Percentiles rank a stretch among this genome's conserved stretches.
phyloP scores from a whole-genome alignment of 2,113 vertebrate species.

The Saguinus imperator region DNA sequence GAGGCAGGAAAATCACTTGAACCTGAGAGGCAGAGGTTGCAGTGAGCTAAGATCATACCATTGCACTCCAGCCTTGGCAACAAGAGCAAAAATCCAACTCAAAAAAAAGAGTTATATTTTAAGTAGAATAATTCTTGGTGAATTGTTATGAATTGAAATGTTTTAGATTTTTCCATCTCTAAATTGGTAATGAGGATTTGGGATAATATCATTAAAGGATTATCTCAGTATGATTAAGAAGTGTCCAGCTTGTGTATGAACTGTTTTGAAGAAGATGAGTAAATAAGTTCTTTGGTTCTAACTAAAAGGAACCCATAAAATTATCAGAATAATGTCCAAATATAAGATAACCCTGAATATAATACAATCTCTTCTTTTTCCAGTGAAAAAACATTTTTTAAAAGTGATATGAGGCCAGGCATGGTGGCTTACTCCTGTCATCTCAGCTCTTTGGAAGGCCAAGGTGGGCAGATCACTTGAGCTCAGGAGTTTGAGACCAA shows the following conservation, averaged over 20 bases:
- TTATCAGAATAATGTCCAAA: constrained; percentile 9
- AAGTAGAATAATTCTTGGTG: background rate
- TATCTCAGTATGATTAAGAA: background rate
- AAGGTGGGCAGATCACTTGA: too few species aligned
- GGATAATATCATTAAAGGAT: background rate
- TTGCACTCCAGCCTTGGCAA: too few species aligned
- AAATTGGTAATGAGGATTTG: background rate
- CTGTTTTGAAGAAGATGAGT: background rate
- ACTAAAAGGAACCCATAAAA: background rate
- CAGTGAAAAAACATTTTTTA: background rate
- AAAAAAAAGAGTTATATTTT: too few species aligned
- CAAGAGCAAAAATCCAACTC: too few species aligned
- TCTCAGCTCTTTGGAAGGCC: too few species aligned
- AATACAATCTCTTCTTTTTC: background rate
- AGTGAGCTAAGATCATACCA: too few species aligned
- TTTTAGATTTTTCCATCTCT: background rate
- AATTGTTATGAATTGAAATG: background rate
- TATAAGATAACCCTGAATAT: background rate
- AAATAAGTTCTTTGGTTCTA: background rate
- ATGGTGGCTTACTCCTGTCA: too few species aligned
- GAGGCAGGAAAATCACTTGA: too few species aligned
- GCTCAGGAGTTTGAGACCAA: too few species aligned
- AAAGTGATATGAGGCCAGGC: too few species aligned
- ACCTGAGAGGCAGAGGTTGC: too few species aligned
- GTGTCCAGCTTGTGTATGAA: background rate